Percentiles rank a stretch among this genome's conserved stretches.
Evolutionary conservation across 2,113 vertebrate genomes (phyloP).

Genomic region (Jacana jacana): DNA sequence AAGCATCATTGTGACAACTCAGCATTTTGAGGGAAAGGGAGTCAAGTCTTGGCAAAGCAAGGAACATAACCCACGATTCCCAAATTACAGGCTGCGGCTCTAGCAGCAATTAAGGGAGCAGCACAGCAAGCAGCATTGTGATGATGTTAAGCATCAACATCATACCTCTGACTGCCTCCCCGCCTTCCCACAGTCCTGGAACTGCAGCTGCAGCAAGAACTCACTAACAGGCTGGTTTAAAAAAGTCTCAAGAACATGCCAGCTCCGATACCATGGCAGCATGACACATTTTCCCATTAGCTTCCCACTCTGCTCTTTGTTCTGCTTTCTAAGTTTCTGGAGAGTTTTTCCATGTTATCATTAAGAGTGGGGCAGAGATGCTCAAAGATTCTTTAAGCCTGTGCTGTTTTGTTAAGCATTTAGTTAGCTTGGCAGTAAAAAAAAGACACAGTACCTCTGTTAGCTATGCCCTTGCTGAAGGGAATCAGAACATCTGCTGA

Average conservation of each 20-base stretch:
- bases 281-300: conserved; percentile 42
- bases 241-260: background rate
- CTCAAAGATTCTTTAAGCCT: background rate
- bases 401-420: background rate
- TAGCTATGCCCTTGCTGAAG: background rate
- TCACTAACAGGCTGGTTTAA: background rate
- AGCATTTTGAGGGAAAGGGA: background rate
- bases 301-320: conserved; percentile 57
- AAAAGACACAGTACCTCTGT: background rate
- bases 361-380: background rate
- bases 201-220: background rate
- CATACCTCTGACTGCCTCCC: background rate
- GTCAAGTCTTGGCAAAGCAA: background rate
- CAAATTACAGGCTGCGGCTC: background rate
- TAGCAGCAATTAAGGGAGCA: background rate
- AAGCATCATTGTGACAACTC: background rate
- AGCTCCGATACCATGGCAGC: conserved; percentile 2
- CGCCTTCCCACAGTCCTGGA: background rate
- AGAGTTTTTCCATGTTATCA: background rate
- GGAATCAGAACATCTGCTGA: background rate
- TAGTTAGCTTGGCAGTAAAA: background rate
- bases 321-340: conserved; percentile 40
- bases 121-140: background rate
- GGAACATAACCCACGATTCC: background rate
- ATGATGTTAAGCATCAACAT: background rate